Percentiles rank a stretch among this genome's conserved stretches.
phyloP scores from a whole-genome alignment of 2,797 vertebrate genomes.

The Lepidocolaptes lacrymiger region DNA sequence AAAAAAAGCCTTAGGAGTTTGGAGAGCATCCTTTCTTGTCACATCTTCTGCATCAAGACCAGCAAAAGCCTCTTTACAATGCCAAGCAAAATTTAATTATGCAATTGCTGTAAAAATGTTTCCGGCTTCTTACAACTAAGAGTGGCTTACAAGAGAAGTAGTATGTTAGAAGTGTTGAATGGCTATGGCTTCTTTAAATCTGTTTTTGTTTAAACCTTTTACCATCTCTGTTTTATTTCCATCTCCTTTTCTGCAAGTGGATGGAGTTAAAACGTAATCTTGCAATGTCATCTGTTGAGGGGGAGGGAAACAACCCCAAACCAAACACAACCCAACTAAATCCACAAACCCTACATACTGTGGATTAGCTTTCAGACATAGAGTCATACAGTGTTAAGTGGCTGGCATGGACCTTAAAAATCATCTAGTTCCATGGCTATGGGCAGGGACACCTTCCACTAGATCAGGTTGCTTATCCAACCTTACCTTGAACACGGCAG shows the following conservation, averaged over 20 bases:
- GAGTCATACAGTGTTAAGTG: background rate
- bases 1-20: background rate
- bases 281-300: background rate
- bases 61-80: background rate
- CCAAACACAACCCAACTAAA: no score
- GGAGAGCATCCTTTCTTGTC: background rate
- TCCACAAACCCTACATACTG: rapidly evolving
- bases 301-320: background rate
- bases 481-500: background rate
- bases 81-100: background rate
- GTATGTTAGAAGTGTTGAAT: background rate
- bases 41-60: background rate
- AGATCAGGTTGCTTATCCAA: background rate
- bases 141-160: background rate
- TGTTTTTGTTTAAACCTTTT: background rate
- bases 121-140: background rate
- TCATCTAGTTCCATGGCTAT: background rate
- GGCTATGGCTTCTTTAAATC: background rate
- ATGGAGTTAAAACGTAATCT: background rate
- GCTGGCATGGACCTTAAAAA: background rate
- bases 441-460: background rate
- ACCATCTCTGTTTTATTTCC: background rate
- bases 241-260: background rate
- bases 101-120: background rate
- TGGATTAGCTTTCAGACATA: background rate